Conservation (phyloP, 2,888 invertebrate species). For the Pantelozetes paolii region DNA sequence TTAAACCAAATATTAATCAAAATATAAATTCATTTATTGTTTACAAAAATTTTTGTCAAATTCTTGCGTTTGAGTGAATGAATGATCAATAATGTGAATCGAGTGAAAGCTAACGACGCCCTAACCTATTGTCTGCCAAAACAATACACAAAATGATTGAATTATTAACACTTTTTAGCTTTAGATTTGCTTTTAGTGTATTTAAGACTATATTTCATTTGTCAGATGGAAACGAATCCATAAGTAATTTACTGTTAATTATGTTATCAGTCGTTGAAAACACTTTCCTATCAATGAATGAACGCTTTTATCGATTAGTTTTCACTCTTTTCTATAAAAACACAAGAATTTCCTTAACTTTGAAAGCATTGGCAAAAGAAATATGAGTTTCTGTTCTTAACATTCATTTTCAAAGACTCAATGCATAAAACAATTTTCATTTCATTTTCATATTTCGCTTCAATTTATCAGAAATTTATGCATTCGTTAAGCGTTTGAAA, state of each 20-base stretch:
- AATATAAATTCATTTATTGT: neutral
- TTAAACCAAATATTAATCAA: no score
- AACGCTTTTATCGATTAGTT: constrained; percentile 1
- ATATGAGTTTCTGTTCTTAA: neutral
- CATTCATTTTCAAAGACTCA: neutral
- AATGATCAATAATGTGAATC: constrained; percentile 2
- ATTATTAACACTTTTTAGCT: neutral
- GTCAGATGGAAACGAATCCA: neutral
- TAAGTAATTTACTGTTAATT: constrained; percentile 1
- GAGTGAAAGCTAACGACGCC: neutral
- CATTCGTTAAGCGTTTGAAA: neutral
- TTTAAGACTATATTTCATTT: neutral
- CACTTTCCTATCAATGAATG: neutral
- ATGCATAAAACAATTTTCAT: no score
- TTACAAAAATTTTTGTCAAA: neutral
- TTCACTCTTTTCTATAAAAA: neutral
- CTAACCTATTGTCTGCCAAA: neutral
- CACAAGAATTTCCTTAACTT: neutral
- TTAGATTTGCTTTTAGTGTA: neutral
- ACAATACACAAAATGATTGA: neutral
- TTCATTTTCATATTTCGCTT: neutral
- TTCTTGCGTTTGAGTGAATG: neutral
- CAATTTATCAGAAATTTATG: constrained; percentile 7
- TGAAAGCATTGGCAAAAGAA: neutral
- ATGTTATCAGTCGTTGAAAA: neutral